Evolutionary conservation across 2,888 invertebrate genomes (phyloP).

Genomic region (Trissoscelio sp.): DNA sequence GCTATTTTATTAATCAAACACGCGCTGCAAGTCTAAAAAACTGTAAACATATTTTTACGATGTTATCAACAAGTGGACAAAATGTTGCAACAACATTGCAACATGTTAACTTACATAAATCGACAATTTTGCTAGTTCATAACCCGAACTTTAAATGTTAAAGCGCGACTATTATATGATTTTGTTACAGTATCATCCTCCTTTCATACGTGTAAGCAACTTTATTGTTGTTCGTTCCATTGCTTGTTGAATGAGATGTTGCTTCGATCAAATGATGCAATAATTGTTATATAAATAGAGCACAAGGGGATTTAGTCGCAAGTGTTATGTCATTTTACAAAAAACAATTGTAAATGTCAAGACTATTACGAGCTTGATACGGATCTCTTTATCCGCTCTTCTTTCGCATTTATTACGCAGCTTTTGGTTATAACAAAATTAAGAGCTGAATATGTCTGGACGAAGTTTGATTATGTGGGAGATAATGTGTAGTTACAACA

Average conservation of each 20-base stretch:
- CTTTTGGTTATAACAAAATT: background rate
- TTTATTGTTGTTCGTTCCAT: constrained; percentile 33
- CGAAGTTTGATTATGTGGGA: background rate
- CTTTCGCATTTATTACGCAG: background rate
- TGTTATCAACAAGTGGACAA: background rate
- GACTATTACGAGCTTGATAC: constrained; percentile 8
- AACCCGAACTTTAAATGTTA: constrained; percentile 30
- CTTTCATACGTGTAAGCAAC: background rate
- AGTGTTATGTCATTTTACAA: constrained; percentile 10
- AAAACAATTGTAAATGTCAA: constrained; percentile 21
- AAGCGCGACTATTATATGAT: constrained; percentile 5
- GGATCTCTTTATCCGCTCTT: background rate
- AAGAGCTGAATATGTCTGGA: background rate
- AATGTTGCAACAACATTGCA: constrained; percentile 53
- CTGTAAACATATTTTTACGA: background rate
- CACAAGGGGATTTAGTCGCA: background rate
- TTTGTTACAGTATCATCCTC: constrained; percentile 33
- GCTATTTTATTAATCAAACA: no score
- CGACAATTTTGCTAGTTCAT: constrained; percentile 30
- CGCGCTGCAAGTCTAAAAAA: no score
- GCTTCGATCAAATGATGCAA: constrained; percentile 6
- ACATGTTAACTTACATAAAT: constrained; percentile 26
- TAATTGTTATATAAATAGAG: constrained; percentile 22
- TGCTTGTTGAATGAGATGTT: background rate
- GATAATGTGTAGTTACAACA: background rate